Evolutionary conservation across 1,140 invertebrate species (phyloP).

Genomic region (Diuraphis noxia): DNA sequence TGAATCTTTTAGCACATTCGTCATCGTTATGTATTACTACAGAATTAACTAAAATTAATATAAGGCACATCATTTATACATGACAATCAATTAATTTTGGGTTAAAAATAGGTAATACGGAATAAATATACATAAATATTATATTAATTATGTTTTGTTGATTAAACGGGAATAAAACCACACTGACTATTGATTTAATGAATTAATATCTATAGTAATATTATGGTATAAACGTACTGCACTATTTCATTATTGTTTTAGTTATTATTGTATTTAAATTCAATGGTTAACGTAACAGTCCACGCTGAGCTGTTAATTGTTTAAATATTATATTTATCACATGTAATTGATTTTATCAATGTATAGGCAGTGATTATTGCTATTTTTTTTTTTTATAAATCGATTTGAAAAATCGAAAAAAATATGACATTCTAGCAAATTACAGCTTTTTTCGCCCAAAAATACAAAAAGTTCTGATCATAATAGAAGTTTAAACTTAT

Average conservation of each 20-base stretch:
- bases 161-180: neutral
- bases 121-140: neutral
- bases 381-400: neutral
- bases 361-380: neutral
- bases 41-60: neutral
- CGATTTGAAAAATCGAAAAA: neutral
- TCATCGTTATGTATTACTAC: slow-evolving; percentile 15
- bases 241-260: neutral
- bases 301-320: neutral
- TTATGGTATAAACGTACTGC: neutral
- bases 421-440: too few relatives aligned
- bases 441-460: too few relatives aligned
- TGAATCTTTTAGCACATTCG: slow-evolving; percentile 15
- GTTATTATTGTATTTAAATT: too few relatives aligned
- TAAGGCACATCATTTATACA: neutral
- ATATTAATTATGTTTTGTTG: neutral
- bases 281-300: too few relatives aligned
- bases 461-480: too few relatives aligned
- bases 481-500: too few relatives aligned
- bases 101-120: neutral
- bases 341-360: neutral
- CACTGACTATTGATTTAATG: neutral
- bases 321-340: too few relatives aligned
- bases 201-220: neutral
- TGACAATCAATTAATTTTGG: neutral